These are phyloP conservation scores for Drosophila flavopinicola DNA, from an alignment of 2,888 invertebrate genomes.

Conservation along the genomic window DNA sequence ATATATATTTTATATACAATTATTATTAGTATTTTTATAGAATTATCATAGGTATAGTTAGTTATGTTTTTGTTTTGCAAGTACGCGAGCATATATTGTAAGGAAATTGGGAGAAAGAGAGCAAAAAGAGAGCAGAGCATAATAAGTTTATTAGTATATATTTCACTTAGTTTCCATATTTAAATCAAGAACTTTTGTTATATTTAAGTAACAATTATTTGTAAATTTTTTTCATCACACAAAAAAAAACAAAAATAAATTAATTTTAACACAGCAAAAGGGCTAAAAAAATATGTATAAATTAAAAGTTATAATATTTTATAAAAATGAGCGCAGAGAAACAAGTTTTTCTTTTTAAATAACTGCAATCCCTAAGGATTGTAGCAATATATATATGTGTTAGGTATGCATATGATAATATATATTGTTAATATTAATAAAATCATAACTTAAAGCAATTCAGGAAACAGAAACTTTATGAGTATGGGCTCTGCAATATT, in stretches of 20 bases:
- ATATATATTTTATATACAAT: background rate
- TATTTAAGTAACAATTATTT: conserved; percentile 43
- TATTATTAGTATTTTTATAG: conserved; percentile 4
- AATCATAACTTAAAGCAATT: conserved; percentile 19
- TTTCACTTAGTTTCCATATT: conserved; percentile 11
- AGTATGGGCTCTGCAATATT: conserved; percentile 22
- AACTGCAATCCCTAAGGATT: too few relatives aligned
- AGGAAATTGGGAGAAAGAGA: conserved; percentile 48
- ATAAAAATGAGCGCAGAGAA: conserved; percentile 56
- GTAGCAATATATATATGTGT: conserved; percentile 26
- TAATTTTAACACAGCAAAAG: conserved; percentile 20
- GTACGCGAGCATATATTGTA: conserved; percentile 23
- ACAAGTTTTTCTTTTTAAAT: conserved; percentile 20
- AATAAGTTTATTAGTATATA: conserved; percentile 65
- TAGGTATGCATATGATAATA: conserved; percentile 23
- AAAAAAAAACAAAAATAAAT: conserved; percentile 12
- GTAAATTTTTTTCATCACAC: conserved; percentile 39
- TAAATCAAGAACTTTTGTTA: conserved; percentile 23
- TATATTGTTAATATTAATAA: conserved; percentile 22
- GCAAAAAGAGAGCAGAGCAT: conserved; percentile 60
- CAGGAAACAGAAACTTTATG: conserved; percentile 13
- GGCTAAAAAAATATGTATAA: conserved; percentile 7
- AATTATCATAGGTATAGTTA: background rate
- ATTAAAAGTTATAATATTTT: conserved; percentile 16
- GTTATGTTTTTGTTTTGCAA: conserved; percentile 1